Evolutionary conservation across 2,113 vertebrate species (phyloP).

Genomic region (Jacana jacana): DNA sequence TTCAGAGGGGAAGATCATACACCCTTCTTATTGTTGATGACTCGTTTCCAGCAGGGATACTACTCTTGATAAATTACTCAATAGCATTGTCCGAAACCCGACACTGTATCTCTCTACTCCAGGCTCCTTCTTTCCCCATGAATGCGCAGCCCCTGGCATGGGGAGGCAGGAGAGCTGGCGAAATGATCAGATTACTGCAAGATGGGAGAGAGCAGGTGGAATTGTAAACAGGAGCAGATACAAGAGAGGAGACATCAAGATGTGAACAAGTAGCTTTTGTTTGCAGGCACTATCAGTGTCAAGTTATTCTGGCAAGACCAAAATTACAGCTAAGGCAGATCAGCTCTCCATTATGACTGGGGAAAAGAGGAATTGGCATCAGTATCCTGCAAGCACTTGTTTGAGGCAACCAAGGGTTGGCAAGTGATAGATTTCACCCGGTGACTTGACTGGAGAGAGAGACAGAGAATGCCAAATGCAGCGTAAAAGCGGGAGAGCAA

Average conservation of each 20-base stretch:
- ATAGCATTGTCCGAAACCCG: neutral
- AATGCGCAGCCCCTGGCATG: neutral
- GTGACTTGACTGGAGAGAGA: neutral
- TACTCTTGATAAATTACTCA: neutral
- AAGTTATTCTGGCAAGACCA: neutral
- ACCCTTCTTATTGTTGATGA: neutral
- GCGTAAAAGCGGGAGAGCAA: neutral
- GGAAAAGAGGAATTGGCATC: neutral
- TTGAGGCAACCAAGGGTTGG: neutral
- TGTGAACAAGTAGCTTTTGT: constrained; percentile 16
- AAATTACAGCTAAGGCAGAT: neutral
- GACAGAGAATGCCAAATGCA: neutral
- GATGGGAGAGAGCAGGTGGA: neutral
- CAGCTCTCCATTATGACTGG: neutral
- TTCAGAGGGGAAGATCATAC: neutral
- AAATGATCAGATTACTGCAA: neutral
- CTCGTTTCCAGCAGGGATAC: neutral
- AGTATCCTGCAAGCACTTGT: neutral
- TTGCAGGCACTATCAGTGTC: neutral
- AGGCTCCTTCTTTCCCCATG: neutral
- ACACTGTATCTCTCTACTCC: neutral
- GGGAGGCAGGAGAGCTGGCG: neutral
- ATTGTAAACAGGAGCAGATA: neutral
- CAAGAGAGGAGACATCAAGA: neutral
- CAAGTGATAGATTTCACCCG: neutral